Evolutionary conservation across 1,140 invertebrate genomes (phyloP).

Genomic region (Heliothis virescens): DNA sequence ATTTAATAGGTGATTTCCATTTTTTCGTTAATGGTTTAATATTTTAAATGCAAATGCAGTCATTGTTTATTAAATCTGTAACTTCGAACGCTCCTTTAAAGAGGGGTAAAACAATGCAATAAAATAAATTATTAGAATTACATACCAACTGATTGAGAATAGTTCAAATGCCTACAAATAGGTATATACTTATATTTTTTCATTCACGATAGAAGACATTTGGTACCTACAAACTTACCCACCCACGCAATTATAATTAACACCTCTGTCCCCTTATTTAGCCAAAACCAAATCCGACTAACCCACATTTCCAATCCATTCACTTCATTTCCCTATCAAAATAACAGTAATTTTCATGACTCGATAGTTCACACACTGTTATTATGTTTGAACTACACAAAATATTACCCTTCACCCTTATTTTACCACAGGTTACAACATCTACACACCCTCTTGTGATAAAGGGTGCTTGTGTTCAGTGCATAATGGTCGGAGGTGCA

Average conservation of each 20-base stretch:
- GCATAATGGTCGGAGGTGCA: not conserved
- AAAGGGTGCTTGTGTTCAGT: not conserved
- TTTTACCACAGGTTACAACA: not conserved
- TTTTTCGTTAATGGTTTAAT: not conserved
- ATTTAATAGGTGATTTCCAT: too few species aligned
- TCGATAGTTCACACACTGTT: not conserved
- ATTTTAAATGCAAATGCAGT: not conserved
- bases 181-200: too few species aligned
- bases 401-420: not conserved
- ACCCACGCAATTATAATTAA: too few species aligned
- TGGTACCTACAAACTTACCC: too few species aligned
- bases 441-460: constrained; percentile 1
- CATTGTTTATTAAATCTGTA: not conserved
- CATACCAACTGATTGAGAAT: too few species aligned
- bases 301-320: not conserved
- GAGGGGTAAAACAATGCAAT: too few species aligned
- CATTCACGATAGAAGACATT: too few species aligned
- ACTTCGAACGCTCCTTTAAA: not conserved
- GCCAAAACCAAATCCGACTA: too few species aligned
- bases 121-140: too few species aligned
- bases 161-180: too few species aligned
- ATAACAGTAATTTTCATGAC: not conserved
- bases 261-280: too few species aligned
- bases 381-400: not conserved
- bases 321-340: not conserved